phyloP scores from a whole-genome alignment of 2,113 vertebrate genomes.

The Zosterops japonicus region DNA sequence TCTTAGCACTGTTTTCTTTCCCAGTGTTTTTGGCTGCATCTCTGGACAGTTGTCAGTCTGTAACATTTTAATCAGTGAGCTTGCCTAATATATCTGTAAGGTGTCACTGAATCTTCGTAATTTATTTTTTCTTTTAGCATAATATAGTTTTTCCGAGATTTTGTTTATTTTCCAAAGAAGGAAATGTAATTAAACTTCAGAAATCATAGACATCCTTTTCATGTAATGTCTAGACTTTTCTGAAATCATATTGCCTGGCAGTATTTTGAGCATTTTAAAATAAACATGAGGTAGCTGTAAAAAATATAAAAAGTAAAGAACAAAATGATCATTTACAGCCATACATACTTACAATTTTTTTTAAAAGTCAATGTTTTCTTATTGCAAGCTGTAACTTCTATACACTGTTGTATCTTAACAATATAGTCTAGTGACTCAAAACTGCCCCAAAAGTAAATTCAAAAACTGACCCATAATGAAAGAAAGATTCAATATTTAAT shows the following conservation, averaged over 20 bases:
- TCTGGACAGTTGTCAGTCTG: constrained; percentile 9
- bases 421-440: neutral
- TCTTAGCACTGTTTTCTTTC: neutral
- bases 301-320: neutral
- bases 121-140: neutral
- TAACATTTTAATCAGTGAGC: neutral
- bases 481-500: neutral
- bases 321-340: neutral
- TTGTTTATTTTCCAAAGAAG: neutral
- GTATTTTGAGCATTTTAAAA: neutral
- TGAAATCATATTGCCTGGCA: neutral
- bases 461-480: neutral
- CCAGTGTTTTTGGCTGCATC: constrained; percentile 37
- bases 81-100: neutral
- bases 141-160: neutral
- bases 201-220: neutral
- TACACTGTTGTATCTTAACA: neutral
- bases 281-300: neutral
- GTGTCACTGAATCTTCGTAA: neutral
- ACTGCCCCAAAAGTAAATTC: neutral
- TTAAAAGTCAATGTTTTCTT: neutral
- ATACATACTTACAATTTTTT: neutral
- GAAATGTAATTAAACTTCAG: neutral
- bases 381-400: neutral
- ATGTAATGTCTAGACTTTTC: neutral